phyloP scores from a whole-genome alignment of 2,797 vertebrate genomes.

The Typhlichthys subterraneus region DNA sequence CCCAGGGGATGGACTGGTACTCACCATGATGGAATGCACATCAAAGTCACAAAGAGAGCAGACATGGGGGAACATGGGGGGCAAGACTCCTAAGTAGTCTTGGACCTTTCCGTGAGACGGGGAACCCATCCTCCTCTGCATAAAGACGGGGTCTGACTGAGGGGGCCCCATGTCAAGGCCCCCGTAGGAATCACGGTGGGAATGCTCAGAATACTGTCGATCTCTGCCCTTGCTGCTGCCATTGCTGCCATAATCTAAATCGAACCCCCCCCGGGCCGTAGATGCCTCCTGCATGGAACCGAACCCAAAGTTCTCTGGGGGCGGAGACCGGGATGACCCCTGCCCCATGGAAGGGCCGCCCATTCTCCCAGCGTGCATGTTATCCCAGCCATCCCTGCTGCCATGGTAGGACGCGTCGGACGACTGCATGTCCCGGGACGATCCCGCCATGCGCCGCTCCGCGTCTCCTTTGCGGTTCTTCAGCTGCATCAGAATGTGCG shows the following conservation, averaged over 20 bases:
- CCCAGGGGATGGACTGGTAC: constrained; percentile 62
- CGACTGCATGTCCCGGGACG: constrained; percentile 50
- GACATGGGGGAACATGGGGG: constrained; percentile 78
- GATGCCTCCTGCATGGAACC: constrained; percentile 64
- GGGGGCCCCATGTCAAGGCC: constrained; percentile 60
- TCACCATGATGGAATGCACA: constrained; percentile 81
- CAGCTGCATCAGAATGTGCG: constrained; percentile 80
- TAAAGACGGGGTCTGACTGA: constrained; percentile 60
- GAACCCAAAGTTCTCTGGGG: constrained; percentile 70
- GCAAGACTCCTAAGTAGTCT: constrained; percentile 80
- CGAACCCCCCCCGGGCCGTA: constrained; percentile 54
- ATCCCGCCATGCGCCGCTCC: constrained; percentile 48
- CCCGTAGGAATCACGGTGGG: constrained; percentile 65
- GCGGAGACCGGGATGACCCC: constrained; percentile 48
- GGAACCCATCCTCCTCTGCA: constrained; percentile 72
- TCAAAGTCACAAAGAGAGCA: constrained; percentile 85
- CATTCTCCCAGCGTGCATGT: constrained; percentile 58
- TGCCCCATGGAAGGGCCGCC: constrained; percentile 58
- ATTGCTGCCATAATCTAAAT: constrained; percentile 55
- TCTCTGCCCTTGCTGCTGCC: constrained; percentile 57
- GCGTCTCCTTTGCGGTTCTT: constrained; percentile 74
- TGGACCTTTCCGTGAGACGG: constrained; percentile 78
- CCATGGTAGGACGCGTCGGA: constrained; percentile 65
- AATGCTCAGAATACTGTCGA: constrained; percentile 70
- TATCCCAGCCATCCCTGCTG: constrained; percentile 68